A percentile compares a stretch with the other conserved stretches of the same genome.
These are phyloP conservation scores for Ambastaia sidthimunki DNA, from an alignment of 2,797 vertebrate species.

Conservation along the genomic window DNA sequence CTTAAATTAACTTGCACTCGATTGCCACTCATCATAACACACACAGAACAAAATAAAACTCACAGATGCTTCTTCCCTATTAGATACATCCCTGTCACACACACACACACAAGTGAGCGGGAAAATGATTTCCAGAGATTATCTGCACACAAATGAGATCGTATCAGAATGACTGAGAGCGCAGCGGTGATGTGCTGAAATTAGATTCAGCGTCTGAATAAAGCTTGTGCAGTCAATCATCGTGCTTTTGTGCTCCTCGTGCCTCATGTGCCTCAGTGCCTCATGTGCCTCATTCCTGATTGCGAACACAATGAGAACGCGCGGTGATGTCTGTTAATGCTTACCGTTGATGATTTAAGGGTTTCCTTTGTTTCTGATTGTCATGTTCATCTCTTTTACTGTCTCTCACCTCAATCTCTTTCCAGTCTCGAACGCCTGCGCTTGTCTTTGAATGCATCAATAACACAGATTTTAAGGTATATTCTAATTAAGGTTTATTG, in stretches of 20 bases:
- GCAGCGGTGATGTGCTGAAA: not conserved
- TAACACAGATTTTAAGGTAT: constrained; percentile 99
- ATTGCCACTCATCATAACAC: too few species aligned
- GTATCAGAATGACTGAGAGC: not conserved
- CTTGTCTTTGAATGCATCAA: constrained; percentile 99
- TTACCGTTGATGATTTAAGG: constrained; percentile 2
- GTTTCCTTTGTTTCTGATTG: constrained; percentile 19
- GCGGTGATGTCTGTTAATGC: constrained; percentile 14
- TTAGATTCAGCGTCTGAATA: constrained; percentile 3
- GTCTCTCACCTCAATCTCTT: constrained; percentile 68
- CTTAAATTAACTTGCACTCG: too few species aligned
- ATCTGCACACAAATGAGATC: constrained; percentile 8
- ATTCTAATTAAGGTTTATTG: not conserved
- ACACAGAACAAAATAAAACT: too few species aligned
- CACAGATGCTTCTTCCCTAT: too few species aligned
- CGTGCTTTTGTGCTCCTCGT: not conserved
- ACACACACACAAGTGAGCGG: not conserved
- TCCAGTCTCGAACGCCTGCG: constrained; percentile 97
- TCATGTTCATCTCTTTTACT: not conserved
- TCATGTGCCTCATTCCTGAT: not conserved
- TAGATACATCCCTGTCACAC: too few species aligned
- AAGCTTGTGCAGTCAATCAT: not conserved
- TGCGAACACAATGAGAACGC: constrained; percentile 17
- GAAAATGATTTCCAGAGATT: constrained; percentile 2
- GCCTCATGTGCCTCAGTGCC: not conserved